Evolutionary conservation across 2,797 vertebrate species (phyloP).

Genomic region (Melanotaenia boesemani): DNA sequence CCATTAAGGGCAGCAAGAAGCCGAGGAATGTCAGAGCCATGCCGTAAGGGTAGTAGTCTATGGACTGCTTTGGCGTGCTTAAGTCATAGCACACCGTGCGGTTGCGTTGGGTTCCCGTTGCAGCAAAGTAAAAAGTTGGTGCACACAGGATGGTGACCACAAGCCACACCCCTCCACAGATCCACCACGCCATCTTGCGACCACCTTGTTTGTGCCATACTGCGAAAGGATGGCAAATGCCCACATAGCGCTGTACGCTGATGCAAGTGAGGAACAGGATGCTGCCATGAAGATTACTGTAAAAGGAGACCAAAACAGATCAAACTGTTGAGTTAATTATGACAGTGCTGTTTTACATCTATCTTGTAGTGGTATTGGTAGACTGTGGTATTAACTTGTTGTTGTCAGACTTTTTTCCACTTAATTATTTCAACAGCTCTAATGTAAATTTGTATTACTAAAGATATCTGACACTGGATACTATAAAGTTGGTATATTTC

Average conservation of each 20-base stretch:
- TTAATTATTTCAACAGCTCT: no score
- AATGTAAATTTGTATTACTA: no score
- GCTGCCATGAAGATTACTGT: constrained; percentile 92
- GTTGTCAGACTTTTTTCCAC: no score
- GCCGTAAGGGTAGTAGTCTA: constrained; percentile 92
- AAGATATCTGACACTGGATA: no score
- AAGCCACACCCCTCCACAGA: constrained; percentile 89
- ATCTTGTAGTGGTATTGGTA: background rate
- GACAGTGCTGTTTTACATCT: background rate
- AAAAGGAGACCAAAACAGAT: constrained; percentile 13
- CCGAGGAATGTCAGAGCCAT: constrained; percentile 91
- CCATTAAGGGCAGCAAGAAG: constrained; percentile 90
- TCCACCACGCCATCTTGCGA: constrained; percentile 85
- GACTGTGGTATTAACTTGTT: no score
- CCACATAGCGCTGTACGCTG: constrained; percentile 95
- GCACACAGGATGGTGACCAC: constrained; percentile 85
- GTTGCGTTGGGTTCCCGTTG: constrained; percentile 92
- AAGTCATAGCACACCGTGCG: constrained; percentile 96
- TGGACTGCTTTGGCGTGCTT: constrained; percentile 83
- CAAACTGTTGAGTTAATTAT: background rate
- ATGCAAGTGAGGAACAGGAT: constrained; percentile 98
- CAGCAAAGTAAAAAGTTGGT: constrained; percentile 91
- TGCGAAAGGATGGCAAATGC: constrained; percentile 93
- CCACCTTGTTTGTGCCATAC: constrained; percentile 90
- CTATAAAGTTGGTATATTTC: no score